Evolutionary conservation across 2,797 vertebrate species (phyloP).

Genomic region (Peromyscus melanophrys): DNA sequence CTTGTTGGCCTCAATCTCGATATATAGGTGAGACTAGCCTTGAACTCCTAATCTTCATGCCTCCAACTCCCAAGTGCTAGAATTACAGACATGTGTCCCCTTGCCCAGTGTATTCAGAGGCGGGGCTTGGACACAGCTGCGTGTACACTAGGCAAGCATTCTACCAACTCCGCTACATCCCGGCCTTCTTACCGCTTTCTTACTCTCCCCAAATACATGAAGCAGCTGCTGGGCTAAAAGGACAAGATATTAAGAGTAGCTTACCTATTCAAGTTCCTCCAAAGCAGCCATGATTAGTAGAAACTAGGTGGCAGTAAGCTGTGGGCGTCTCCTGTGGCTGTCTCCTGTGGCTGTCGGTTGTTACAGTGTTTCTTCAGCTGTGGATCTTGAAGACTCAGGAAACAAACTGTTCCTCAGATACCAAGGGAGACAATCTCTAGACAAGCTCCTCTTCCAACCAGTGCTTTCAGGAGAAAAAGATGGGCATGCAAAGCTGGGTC

Average conservation of each 20-base stretch:
- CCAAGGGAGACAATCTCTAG: background rate
- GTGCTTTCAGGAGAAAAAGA: background rate
- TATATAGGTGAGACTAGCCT: background rate
- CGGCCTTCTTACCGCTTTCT: background rate
- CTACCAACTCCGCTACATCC: too few relatives aligned
- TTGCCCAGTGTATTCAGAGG: background rate
- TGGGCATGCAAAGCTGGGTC: background rate
- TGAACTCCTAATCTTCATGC: background rate
- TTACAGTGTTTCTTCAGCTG: background rate
- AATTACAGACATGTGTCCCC: background rate
- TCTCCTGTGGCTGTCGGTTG: background rate
- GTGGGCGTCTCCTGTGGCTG: background rate
- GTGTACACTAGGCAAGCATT: background rate
- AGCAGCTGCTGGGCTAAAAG: background rate
- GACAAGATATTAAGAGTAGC: fast-evolving
- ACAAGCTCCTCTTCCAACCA: background rate
- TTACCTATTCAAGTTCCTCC: slow-evolving; percentile 6
- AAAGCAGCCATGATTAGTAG: background rate
- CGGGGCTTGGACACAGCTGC: background rate
- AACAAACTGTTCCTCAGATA: too few relatives aligned
- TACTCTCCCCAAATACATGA: background rate
- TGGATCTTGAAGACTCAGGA: fast-evolving
- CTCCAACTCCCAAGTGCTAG: background rate
- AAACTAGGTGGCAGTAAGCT: background rate
- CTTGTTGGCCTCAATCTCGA: background rate